These are phyloP conservation scores for Pangasius sanitwongsei DNA, from an alignment of 2,797 vertebrate species.

Conservation along the genomic window DNA sequence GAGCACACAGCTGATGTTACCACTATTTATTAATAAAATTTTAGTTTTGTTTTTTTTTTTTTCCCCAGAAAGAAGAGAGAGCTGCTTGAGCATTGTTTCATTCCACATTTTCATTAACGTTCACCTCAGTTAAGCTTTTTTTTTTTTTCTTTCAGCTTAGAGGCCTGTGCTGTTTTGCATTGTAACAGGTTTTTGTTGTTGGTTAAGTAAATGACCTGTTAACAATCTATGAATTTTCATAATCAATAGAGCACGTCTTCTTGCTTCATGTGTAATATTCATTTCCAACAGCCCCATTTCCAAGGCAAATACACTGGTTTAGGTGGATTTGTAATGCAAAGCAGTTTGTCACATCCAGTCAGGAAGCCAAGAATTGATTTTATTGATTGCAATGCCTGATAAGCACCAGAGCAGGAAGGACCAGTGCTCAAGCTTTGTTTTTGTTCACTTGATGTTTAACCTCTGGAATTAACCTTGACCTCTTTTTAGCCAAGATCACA, in stretches of 20 bases:
- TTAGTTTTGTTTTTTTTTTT: background rate
- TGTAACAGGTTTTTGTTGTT: background rate
- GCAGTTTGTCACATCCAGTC: constrained; percentile 47
- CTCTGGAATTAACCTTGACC: constrained; percentile 46
- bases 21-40: background rate
- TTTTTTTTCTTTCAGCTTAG: background rate
- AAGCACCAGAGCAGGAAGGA: constrained; percentile 49
- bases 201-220: background rate
- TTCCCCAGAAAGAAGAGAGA: background rate
- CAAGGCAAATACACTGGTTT: constrained; percentile 59
- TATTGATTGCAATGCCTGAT: constrained; percentile 56
- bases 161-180: background rate
- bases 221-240: background rate
- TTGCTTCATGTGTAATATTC: constrained; percentile 48
- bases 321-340: constrained; percentile 67
- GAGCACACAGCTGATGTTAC: background rate
- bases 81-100: background rate
- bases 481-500: constrained; percentile 51
- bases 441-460: constrained; percentile 57
- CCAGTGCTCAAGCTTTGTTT: constrained; percentile 47
- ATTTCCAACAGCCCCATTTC: background rate
- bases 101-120: background rate
- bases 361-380: constrained; percentile 59
- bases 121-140: background rate
- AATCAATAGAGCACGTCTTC: background rate